Percentiles rank a stretch among this genome's conserved stretches.
Conservation (phyloP, 2,888 invertebrate genomes). For the Ophraella communa region DNA sequence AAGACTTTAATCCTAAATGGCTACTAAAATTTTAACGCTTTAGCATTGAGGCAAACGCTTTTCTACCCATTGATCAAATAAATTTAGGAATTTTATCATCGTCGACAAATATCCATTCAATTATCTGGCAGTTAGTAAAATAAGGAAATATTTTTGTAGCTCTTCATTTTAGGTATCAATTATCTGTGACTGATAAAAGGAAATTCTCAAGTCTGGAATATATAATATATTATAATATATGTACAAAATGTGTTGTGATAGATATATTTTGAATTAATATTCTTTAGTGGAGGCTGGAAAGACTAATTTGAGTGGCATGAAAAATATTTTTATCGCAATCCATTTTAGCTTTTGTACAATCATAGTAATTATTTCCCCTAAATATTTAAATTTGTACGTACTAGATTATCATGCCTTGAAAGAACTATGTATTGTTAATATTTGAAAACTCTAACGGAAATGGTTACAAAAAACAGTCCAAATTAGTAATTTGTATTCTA, state of each 20-base stretch:
- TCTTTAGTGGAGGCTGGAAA: constrained; percentile 16
- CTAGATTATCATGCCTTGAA: neutral
- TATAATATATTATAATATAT: constrained; percentile 1
- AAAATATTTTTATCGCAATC: constrained; percentile 4
- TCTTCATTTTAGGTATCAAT: constrained; percentile 15
- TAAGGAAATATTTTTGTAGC: neutral
- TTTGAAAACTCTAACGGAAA: neutral
- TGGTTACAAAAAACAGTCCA: neutral
- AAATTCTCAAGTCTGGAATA: constrained; percentile 23
- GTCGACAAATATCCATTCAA: neutral
- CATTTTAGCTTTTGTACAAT: constrained; percentile 1
- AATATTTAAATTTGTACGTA: constrained; percentile 4
- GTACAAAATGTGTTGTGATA: constrained; percentile 12
- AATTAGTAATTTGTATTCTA: neutral
- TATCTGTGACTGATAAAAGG: constrained; percentile 16
- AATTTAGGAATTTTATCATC: too few species aligned
- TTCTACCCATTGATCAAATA: neutral
- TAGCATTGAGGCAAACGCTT: neutral
- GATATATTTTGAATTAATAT: constrained; percentile 11
- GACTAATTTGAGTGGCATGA: constrained; percentile 4
- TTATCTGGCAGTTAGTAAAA: neutral
- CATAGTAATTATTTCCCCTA: constrained; percentile 9
- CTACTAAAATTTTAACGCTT: neutral
- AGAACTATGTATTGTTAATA: neutral
- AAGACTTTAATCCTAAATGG: neutral